These are phyloP conservation scores for Gobius niger DNA, from an alignment of 2,113 vertebrate species.

Conservation along the genomic window DNA sequence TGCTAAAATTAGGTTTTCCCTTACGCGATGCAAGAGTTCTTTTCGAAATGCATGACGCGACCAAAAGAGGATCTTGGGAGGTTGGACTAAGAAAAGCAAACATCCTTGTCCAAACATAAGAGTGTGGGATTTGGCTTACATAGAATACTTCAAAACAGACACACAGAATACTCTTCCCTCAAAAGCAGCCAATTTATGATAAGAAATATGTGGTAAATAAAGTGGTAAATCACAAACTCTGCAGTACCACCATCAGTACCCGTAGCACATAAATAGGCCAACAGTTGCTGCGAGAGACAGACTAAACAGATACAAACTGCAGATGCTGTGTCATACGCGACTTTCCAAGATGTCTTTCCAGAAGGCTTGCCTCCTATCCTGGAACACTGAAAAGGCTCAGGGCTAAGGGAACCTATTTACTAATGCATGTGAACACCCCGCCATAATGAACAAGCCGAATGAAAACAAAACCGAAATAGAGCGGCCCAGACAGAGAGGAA, in stretches of 20 bases:
- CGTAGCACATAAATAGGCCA: neutral
- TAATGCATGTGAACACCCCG: slow-evolving; percentile 59
- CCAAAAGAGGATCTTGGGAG: slow-evolving; percentile 39
- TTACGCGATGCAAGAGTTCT: slow-evolving; percentile 32
- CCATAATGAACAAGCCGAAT: slow-evolving; percentile 53
- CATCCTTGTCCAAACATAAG: slow-evolving; percentile 24
- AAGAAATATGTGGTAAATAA: too few species aligned
- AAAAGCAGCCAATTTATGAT: too few species aligned
- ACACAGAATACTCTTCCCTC: neutral
- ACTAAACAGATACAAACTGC: neutral
- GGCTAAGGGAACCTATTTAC: slow-evolving; percentile 57
- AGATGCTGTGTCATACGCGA: slow-evolving; percentile 27
- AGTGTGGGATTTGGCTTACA: neutral
- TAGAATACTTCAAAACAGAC: slow-evolving; percentile 21
- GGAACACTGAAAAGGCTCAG: slow-evolving; percentile 49
- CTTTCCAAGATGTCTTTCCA: slow-evolving; percentile 41
- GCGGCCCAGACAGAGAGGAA: slow-evolving; percentile 22
- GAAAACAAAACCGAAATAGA: slow-evolving; percentile 44
- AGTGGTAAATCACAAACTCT: neutral
- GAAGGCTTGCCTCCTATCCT: slow-evolving; percentile 24
- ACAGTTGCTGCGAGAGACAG: neutral
- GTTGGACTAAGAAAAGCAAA: slow-evolving; percentile 24
- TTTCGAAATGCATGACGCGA: slow-evolving; percentile 7
- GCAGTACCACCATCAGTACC: neutral
- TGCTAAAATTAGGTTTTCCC: slow-evolving; percentile 28